These are phyloP conservation scores for Leuciscus waleckii DNA, from an alignment of 2,797 vertebrate species.

Conservation along the genomic window DNA sequence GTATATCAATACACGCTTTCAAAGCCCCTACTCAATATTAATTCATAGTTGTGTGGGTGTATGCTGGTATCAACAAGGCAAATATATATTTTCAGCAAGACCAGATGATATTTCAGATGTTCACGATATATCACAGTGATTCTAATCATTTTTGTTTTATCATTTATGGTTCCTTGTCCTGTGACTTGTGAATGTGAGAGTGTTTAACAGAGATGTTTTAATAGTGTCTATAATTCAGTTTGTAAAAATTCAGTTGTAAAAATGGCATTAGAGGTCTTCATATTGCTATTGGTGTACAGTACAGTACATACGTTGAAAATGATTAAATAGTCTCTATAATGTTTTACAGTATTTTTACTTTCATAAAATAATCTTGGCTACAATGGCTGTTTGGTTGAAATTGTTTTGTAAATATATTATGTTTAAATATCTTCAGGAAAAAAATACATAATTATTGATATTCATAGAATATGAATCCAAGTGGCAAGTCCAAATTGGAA, in stretches of 20 bases:
- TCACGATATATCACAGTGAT: neutral
- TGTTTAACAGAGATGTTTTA: neutral
- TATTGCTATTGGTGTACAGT: neutral
- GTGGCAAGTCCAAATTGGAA: neutral
- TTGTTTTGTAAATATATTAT: neutral
- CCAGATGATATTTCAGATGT: neutral
- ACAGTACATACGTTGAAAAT: neutral
- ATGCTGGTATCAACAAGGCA: neutral
- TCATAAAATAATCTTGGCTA: neutral
- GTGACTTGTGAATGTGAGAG: neutral
- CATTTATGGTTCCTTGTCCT: neutral
- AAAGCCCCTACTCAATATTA: neutral
- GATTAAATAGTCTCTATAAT: neutral
- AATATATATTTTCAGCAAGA: constrained; percentile 2
- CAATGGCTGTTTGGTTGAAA: neutral
- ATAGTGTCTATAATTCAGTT: neutral
- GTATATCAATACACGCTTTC: neutral
- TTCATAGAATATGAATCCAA: neutral
- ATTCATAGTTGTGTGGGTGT: neutral
- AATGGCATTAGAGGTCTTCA: neutral
- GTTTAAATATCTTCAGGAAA: no score
- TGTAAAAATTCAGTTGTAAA: neutral
- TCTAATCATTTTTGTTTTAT: neutral
- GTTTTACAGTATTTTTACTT: neutral
- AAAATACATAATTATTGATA: neutral